Base-by-base conservation (phyloP, 2,888 invertebrate genomes). In the Caenorhabditis zanzibari region DNA sequence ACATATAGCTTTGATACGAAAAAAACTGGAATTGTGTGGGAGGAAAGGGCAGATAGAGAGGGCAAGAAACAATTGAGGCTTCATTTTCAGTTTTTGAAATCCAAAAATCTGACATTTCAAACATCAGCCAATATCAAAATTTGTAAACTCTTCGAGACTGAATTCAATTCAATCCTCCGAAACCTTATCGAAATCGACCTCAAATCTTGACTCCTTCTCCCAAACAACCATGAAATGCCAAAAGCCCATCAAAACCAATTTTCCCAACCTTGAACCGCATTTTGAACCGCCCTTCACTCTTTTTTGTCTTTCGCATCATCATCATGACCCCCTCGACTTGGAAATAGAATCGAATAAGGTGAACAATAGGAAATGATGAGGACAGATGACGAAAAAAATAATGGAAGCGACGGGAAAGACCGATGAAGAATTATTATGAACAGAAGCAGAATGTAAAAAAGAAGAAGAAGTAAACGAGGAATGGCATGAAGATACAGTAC, bases 241-340 rank as follows among this genome's bases (percentile, higher is more conserved):
- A 41, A 61, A 61, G 24, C 19, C 64, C 64, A 49, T 66, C 54
- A 24, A 68, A 54, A 38, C 35, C 41, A 32, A 44, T 47, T 58
- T 58, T 56, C 47, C 35, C 72, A 72, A 73, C 73, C 73, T 73
- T 73, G 68, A 68, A 68, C 54, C 68, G 54, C 19, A 68, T 54
- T 54, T 24, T 54, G 56, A 56, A 58, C 59, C 44, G 59, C 49
- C 72, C 26, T 28, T 69, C 35, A 35, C 14, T 38, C 26, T 22
- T 35, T n/a, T 14, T 38, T 35, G 9, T 28, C 19, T 3, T 52
- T 47, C 16, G 41, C 56, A 56, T 54, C 54, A 68, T 54, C 68
- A 68, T 69, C 41, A 69, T 69, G 52, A 66, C 66, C 49, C 49
- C 41, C 24, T 14, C 1, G n/a, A 4, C 41, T 19, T 35, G 12